Evolutionary conservation across 2,797 vertebrate species (phyloP).

Genomic region (Distichodus sexfasciatus): DNA sequence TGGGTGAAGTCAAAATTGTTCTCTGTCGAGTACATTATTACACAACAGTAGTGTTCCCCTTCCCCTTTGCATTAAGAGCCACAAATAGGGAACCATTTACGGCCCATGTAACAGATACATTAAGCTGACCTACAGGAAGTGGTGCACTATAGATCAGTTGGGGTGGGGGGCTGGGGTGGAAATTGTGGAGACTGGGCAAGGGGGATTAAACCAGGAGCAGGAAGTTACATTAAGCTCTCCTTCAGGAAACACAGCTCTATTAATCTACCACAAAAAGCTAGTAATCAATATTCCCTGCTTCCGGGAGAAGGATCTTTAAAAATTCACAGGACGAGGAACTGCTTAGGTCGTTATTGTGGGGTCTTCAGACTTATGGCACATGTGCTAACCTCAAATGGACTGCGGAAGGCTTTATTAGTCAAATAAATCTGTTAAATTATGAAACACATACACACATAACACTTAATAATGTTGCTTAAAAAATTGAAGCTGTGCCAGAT

Average conservation of each 20-base stretch:
- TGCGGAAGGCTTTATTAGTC: neutral
- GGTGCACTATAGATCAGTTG: constrained; percentile 59
- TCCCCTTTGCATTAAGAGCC: too few relatives aligned
- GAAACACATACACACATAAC: too few relatives aligned
- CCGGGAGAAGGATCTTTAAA: constrained; percentile 13
- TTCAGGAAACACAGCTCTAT: constrained; percentile 58
- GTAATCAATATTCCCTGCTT: constrained; percentile 47
- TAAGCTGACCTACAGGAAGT: constrained; percentile 56
- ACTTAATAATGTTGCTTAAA: too few relatives aligned
- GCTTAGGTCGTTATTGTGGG: constrained; percentile 22
- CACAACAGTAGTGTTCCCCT: too few relatives aligned
- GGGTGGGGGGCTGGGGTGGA: constrained; percentile 51
- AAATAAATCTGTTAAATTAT: too few relatives aligned
- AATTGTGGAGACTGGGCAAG: too few relatives aligned
- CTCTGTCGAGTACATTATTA: too few relatives aligned
- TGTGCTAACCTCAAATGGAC: constrained; percentile 19
- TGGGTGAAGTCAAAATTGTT: too few relatives aligned
- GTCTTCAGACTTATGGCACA: neutral
- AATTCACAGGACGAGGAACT: constrained; percentile 18
- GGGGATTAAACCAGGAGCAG: constrained; percentile 71
- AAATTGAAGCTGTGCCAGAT: too few relatives aligned
- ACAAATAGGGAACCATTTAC: constrained; percentile 10
- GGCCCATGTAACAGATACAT: constrained; percentile 38
- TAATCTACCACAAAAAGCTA: constrained; percentile 65
- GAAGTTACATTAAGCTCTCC: constrained; percentile 70